A percentile compares a stretch with the other conserved stretches of the same genome.
phyloP scores from a whole-genome alignment of 2,113 vertebrate genomes.

The Centropus unirufus region DNA sequence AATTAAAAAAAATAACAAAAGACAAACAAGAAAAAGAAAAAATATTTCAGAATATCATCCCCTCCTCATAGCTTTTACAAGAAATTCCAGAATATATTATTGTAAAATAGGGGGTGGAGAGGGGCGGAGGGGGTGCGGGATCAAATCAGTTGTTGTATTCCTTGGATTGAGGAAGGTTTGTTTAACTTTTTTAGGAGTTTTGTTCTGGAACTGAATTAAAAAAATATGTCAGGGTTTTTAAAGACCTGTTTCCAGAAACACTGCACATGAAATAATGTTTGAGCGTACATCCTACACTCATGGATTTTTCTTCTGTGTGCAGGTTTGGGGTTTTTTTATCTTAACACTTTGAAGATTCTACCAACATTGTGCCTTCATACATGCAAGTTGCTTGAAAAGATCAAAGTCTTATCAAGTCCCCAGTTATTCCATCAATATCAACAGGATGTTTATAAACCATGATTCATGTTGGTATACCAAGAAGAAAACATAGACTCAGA shows the following conservation, averaged over 20 bases:
- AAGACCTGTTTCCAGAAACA: background rate
- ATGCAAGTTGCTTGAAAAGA: slow-evolving; percentile 24
- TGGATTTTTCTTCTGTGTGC: background rate
- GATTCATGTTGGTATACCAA: slow-evolving; percentile 65
- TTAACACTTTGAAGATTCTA: background rate
- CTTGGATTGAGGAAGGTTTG: background rate
- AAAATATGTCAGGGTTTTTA: background rate
- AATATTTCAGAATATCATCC: background rate
- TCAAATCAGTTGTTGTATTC: background rate
- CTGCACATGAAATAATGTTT: background rate
- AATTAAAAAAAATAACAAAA: background rate
- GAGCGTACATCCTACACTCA: background rate
- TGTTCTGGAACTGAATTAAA: background rate
- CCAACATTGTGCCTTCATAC: background rate
- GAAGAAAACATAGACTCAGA: slow-evolving; percentile 54
- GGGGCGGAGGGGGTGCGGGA: background rate
- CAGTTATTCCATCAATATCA: slow-evolving; percentile 65
- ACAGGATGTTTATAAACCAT: slow-evolving; percentile 62
- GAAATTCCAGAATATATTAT: background rate
- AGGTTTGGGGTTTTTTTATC: background rate
- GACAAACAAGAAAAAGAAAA: background rate
- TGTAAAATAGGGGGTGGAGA: background rate
- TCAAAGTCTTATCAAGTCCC: slow-evolving; percentile 50
- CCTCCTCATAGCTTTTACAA: background rate
- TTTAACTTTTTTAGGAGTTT: background rate